Evolutionary conservation across 2,797 vertebrate species (phyloP), one percentile per base, ranked within the genome.

Genomic region (Botia almorhae): DNA sequence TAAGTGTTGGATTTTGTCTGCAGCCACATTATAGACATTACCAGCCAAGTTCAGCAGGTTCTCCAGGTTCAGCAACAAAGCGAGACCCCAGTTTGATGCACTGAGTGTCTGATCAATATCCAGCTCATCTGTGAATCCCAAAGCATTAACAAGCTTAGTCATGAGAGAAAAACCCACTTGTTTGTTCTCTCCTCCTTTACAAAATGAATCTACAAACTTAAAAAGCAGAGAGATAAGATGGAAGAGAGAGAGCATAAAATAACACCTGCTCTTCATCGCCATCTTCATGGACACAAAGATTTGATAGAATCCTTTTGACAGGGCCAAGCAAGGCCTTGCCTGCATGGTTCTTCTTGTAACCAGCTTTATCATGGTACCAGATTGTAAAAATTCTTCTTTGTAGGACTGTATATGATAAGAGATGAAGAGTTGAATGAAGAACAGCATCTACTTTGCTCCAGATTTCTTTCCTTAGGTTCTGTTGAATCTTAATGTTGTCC

Each of bases 11-110:
- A 99, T 96, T 72, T 90, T 92, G 90, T 99, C 98, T 4, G 94
- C 92, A 1, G 96, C 96, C 0, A 98, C 87, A 2, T 99, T 99
- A 84, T 99, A 99, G 83, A 98, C 91, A 72, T 94, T 92, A 2
- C 76, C 91, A 68, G 84, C 89, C 13, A 96, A 88, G 76, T 43
- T 95, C 1, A 99, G 87, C 53, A 99, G 91, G 80, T 95, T 95
- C 69, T 99, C 97, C 81, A 97, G 14, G 23, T 26, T 26, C 23
- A 10, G 93, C 87, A 81, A 96, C 55, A 99, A 91, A 65, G 95
- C 93, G 0, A 90, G 76, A 70, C 89, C 93, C 96, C 96, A 97
- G 64, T 93, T 95, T 3, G 82, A 55, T 3, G 61, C 13, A 3
- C 87, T 84, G 3, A 92, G 81, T 0, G 0, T n/a, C 33, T 88